Percentiles rank a stretch among this genome's conserved stretches.
Conservation (phyloP, 2,797 vertebrate genomes). For the Siniperca scherzeri region DNA sequence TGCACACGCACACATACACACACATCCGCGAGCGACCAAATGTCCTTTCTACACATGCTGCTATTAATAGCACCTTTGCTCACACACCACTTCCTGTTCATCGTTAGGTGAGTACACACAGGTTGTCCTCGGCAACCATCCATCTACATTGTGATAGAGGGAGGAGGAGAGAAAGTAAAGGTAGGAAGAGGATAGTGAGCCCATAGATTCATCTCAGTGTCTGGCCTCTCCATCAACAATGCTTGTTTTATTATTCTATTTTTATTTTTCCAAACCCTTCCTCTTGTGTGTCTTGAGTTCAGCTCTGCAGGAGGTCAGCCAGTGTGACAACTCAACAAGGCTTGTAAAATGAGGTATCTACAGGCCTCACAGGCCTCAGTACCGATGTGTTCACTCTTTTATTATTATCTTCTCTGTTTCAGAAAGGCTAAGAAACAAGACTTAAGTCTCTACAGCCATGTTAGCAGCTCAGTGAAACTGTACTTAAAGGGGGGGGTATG, state of each 20-base stretch:
- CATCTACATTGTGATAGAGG: slow-evolving; percentile 78
- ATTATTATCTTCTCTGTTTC: background rate
- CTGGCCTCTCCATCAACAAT: slow-evolving; percentile 14
- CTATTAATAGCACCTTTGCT: slow-evolving; percentile 84
- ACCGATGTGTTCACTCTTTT: background rate
- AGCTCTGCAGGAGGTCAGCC: slow-evolving; percentile 6
- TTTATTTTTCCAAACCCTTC: background rate
- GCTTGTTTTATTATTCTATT: slow-evolving; percentile 15
- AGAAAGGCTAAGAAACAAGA: background rate
- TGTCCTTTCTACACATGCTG: slow-evolving; percentile 77
- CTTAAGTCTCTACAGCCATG: background rate
- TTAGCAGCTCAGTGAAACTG: background rate
- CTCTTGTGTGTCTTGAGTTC: background rate
- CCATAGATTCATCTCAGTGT: slow-evolving; percentile 26
- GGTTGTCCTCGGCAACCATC: slow-evolving; percentile 87
- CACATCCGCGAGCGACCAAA: slow-evolving; percentile 59
- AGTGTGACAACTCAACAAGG: background rate
- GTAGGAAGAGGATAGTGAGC: slow-evolving; percentile 22
- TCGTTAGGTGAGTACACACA: slow-evolving; percentile 83
- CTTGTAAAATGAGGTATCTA: slow-evolving; percentile 13
- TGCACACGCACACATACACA: slow-evolving; percentile 33
- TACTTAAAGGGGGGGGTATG: too few species aligned
- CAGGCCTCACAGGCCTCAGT: background rate
- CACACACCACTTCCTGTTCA: slow-evolving; percentile 83
- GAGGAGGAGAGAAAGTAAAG: slow-evolving; percentile 31